These are phyloP conservation scores for Eupsittula cactorum DNA, from an alignment of 2,113 vertebrate genomes.

Conservation along the genomic window DNA sequence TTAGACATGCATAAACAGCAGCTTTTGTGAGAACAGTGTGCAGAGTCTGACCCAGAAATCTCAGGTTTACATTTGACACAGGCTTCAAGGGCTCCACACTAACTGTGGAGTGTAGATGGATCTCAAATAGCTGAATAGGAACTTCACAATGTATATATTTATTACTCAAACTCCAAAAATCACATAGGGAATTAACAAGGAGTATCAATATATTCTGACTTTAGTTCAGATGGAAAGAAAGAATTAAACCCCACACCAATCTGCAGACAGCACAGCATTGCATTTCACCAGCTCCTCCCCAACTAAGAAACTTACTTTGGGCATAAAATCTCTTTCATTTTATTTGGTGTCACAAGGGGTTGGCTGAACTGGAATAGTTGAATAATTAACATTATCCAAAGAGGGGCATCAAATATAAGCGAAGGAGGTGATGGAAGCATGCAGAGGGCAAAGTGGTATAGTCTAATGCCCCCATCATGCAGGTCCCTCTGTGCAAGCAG, in stretches of 20 bases:
- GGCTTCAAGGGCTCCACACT: not conserved
- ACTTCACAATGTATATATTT: not conserved
- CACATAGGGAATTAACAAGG: not conserved
- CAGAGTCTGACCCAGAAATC: not conserved
- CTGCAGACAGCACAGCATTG: not conserved
- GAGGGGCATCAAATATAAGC: not conserved
- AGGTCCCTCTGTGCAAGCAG: not conserved
- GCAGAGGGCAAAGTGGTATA: not conserved
- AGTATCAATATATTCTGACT: not conserved
- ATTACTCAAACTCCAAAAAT: not conserved
- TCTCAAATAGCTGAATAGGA: not conserved
- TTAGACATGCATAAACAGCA: not conserved
- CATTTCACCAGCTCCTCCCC: not conserved
- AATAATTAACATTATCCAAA: not conserved
- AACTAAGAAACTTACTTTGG: not conserved
- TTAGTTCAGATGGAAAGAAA: not conserved
- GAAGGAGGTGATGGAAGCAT: not conserved
- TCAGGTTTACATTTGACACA: not conserved
- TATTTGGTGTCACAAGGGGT: not conserved
- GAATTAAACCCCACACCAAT: not conserved
- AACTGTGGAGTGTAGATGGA: not conserved
- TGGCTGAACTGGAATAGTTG: not conserved
- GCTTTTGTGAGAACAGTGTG: not conserved
- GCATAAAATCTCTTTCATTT: not conserved
- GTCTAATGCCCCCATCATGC: not conserved